Base-by-base conservation (phyloP, 2,888 invertebrate genomes). In the Cancer borealis region DNA sequence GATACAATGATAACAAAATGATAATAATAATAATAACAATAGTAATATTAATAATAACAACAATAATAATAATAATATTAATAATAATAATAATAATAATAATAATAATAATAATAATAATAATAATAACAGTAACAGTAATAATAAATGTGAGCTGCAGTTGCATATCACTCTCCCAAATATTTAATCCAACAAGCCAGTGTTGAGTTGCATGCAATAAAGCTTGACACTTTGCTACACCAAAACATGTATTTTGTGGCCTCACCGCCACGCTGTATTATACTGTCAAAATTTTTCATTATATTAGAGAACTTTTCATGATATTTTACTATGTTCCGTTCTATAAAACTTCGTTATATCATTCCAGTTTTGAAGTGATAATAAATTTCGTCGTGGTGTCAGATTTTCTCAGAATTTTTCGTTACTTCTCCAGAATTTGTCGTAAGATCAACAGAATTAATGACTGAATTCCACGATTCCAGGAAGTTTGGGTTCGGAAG, bases 21-120 rank as follows among this genome's bases (percentile, higher is more conserved):
- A n/a, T 66, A 1, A 21, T 66, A 21, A 66, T 66, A n/a, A n/a
- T 3, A 66, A 66, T 66, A n/a, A 1, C n/a, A n/a, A n/a, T 66
- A n/a, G 3, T n/a, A 66, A 66, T n/a, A n/a, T n/a, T n/a, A n/a
- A 66, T 66, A 21, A n/a, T n/a, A 21, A 66, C 1, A 66, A 66
- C 1, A 66, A 66, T 21, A 66, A n/a, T 54, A 54, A 54, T 54
- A 54, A 54, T 54, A 54, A 54, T 54, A 54, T 2, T 14, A 73
- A 66, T 21, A 66, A 66, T 21, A 66, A 21, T 17, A 66, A 66
- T 66, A 66, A 66, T 66, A 73, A 73, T 26, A 73, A 73, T 73
- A 73, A 73, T 73, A 73, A 73, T 73, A 73, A 73, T 73, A 73
- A 73, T 26, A 73, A 73, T 73, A 73, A 73, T 73, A 73, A 73